phyloP scores from a whole-genome alignment of 2,113 vertebrate genomes.

The Megaceryle maxima region DNA sequence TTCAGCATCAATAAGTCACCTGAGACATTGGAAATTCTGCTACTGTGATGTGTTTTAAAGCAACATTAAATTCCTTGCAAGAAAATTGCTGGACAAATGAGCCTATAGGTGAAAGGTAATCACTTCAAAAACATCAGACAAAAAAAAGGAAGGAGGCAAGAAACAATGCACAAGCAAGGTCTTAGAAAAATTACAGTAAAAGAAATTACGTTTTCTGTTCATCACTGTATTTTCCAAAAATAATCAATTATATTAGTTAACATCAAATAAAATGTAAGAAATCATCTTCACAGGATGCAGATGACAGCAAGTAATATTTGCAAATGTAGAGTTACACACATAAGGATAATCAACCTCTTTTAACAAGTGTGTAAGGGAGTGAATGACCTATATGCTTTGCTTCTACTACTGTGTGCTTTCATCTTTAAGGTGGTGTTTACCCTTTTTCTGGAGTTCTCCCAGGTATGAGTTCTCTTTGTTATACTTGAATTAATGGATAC shows the following conservation, averaged over 20 bases:
- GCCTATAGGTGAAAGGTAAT: neutral
- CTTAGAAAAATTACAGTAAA: neutral
- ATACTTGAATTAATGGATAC: neutral
- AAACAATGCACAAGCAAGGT: neutral
- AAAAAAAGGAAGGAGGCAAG: neutral
- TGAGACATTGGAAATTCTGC: neutral
- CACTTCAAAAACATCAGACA: neutral
- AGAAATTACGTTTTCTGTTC: neutral
- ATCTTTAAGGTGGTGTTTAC: neutral
- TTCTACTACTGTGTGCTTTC: neutral
- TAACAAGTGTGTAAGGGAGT: neutral
- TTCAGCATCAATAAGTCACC: neutral
- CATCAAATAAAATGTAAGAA: neutral
- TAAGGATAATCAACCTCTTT: neutral
- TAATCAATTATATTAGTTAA: neutral
- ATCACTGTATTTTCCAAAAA: neutral
- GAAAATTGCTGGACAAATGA: neutral
- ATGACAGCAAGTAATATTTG: neutral
- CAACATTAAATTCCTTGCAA: neutral
- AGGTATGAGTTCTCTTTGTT: neutral
- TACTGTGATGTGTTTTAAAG: neutral
- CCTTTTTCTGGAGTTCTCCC: neutral
- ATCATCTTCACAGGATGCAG: neutral
- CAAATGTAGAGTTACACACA: neutral
- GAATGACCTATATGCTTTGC: neutral